These are phyloP conservation scores for Channa argus DNA, from an alignment of 2,113 vertebrate genomes.

Conservation along the genomic window DNA sequence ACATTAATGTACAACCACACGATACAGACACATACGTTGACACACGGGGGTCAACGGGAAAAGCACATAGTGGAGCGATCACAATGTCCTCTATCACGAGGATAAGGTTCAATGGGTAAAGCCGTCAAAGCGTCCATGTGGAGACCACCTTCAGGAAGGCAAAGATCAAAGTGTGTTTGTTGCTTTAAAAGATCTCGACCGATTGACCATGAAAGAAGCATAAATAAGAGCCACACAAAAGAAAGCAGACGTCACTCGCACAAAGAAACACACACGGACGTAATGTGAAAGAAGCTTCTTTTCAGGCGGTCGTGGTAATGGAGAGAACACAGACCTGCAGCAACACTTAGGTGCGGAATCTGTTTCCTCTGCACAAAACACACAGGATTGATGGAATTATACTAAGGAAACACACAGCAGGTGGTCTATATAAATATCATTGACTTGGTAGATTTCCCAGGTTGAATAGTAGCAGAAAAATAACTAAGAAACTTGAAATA, in stretches of 20 bases:
- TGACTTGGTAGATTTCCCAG: no score
- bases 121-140: conserved; percentile 19
- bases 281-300: conserved; percentile 13
- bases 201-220: neutral
- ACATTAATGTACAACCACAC: neutral
- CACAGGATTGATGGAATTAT: neutral
- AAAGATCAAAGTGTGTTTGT: conserved; percentile 27
- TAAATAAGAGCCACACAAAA: conserved; percentile 14
- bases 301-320: neutral
- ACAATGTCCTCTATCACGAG: conserved; percentile 16
- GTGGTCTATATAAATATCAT: neutral
- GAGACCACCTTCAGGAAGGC: conserved; percentile 6
- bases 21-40: conserved; percentile 8
- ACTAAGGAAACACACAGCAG: neutral
- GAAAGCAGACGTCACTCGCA: neutral
- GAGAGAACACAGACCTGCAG: conserved; percentile 20
- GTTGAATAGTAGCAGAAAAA: no score
- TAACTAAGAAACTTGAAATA: no score
- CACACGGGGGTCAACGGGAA: conserved; percentile 13
- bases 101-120: conserved; percentile 41
- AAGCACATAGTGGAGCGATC: neutral
- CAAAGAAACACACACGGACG: neutral
- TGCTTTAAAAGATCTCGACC: neutral
- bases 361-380: neutral
- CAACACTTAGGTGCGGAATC: neutral